These are phyloP conservation scores for Dryadula phaetusa DNA, from an alignment of 2,888 invertebrate genomes.

Conservation along the genomic window DNA sequence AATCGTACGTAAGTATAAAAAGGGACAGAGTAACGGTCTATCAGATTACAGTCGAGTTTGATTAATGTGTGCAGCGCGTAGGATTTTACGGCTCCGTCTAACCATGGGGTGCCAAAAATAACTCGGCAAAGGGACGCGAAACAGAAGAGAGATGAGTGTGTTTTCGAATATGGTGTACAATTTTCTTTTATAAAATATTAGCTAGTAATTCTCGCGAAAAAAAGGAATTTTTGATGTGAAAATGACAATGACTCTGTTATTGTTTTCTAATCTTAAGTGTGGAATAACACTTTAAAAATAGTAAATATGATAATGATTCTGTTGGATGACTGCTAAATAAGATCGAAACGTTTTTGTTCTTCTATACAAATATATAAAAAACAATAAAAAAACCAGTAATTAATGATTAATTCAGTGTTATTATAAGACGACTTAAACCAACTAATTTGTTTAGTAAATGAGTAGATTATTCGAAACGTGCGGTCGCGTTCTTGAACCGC, in stretches of 20 bases:
- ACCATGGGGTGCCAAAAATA: slow-evolving; percentile 41
- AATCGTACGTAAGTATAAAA: slow-evolving; percentile 46
- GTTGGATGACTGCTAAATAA: too few species aligned
- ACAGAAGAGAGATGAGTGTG: slow-evolving; percentile 40
- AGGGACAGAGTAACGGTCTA: slow-evolving; percentile 49
- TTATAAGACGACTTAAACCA: slow-evolving; percentile 29
- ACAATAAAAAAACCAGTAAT: not conserved
- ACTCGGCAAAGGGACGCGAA: slow-evolving; percentile 36
- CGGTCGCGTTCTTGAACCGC: slow-evolving; percentile 45
- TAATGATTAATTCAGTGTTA: slow-evolving; percentile 2
- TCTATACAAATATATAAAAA: not conserved
- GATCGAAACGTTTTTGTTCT: not conserved
- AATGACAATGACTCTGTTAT: too few species aligned
- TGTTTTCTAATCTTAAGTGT: too few species aligned
- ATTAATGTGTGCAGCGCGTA: slow-evolving; percentile 50
- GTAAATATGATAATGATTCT: slow-evolving; percentile 8
- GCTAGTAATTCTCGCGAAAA: slow-evolving; percentile 5
- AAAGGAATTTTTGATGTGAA: not conserved
- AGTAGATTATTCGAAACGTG: slow-evolving; percentile 39
- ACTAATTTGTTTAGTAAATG: slow-evolving; percentile 42
- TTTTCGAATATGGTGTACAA: slow-evolving; percentile 37
- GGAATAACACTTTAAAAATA: too few species aligned
- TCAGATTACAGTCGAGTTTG: slow-evolving; percentile 52
- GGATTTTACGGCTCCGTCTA: slow-evolving; percentile 45
- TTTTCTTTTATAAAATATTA: slow-evolving; percentile 29